These are phyloP conservation scores for Neolamprologus sp. DNA, from an alignment of 2,113 vertebrate species.

Conservation along the genomic window DNA sequence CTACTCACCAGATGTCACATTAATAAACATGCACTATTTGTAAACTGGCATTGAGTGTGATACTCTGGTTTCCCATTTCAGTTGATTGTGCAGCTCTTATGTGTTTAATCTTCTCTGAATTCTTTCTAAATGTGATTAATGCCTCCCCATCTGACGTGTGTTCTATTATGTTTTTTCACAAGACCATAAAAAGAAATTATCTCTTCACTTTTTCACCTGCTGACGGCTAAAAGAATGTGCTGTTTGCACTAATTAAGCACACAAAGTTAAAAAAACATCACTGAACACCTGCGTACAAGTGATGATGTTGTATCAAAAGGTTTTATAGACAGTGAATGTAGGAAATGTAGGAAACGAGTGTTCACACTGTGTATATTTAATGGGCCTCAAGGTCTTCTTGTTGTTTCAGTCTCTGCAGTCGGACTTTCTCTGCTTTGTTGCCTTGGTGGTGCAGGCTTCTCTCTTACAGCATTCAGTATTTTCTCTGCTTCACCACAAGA, in stretches of 20 bases:
- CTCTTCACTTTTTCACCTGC: neutral
- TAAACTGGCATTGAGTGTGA: neutral
- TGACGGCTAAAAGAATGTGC: neutral
- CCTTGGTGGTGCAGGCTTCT: neutral
- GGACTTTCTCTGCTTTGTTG: neutral
- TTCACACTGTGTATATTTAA: neutral
- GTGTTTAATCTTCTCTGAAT: neutral
- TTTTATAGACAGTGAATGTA: neutral
- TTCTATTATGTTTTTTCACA: neutral
- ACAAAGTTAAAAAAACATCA: neutral
- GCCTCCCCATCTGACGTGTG: neutral
- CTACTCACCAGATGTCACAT: neutral
- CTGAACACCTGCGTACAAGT: neutral
- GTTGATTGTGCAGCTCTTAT: neutral
- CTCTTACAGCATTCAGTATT: neutral
- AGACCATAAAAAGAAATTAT: neutral
- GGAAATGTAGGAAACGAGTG: neutral
- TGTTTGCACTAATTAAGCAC: neutral
- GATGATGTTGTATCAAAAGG: neutral
- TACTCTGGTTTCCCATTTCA: neutral
- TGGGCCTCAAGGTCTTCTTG: neutral
- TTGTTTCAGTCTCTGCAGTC: neutral
- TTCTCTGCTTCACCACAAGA: neutral
- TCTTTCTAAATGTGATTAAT: neutral
- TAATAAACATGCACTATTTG: neutral